These are phyloP conservation scores for Syngnathus rostellatus DNA, from an alignment of 2,797 vertebrate genomes.

Conservation along the genomic window DNA sequence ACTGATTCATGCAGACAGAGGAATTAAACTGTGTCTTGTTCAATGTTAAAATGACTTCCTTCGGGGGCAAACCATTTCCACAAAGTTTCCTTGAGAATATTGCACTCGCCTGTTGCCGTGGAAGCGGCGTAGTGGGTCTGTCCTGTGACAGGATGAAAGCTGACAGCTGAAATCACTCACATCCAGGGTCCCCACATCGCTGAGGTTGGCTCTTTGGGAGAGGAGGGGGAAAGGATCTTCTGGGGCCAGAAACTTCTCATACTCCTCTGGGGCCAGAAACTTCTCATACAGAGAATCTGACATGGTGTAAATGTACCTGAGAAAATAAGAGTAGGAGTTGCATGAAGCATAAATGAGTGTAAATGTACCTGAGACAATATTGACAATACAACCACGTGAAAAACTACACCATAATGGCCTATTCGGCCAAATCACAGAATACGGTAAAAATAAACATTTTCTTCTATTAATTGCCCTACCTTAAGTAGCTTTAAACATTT, in stretches of 20 bases:
- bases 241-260: slow-evolving; percentile 88
- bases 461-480: no score
- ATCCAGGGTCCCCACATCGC: slow-evolving; percentile 86
- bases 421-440: not conserved
- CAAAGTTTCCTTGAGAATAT: not conserved
- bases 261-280: slow-evolving; percentile 87
- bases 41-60: not conserved
- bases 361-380: slow-evolving; percentile 11
- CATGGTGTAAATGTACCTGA: slow-evolving; percentile 53
- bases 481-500: not conserved
- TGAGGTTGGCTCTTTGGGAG: slow-evolving; percentile 80
- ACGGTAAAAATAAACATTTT: not conserved
- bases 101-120: slow-evolving; percentile 81
- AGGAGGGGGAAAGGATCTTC: slow-evolving; percentile 88
- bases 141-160: slow-evolving; percentile 91
- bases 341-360: not conserved
- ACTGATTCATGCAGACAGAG: no score
- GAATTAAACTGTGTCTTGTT: not conserved
- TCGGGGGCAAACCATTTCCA: not conserved
- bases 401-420: not conserved
- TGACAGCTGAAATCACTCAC: slow-evolving; percentile 94
- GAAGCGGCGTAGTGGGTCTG: slow-evolving; percentile 89
- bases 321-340: not conserved
- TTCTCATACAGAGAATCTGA: slow-evolving; percentile 86
- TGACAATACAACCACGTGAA: no score